Conservation (phyloP, 2,113 vertebrate species). For the Amphiprion ocellaris region DNA sequence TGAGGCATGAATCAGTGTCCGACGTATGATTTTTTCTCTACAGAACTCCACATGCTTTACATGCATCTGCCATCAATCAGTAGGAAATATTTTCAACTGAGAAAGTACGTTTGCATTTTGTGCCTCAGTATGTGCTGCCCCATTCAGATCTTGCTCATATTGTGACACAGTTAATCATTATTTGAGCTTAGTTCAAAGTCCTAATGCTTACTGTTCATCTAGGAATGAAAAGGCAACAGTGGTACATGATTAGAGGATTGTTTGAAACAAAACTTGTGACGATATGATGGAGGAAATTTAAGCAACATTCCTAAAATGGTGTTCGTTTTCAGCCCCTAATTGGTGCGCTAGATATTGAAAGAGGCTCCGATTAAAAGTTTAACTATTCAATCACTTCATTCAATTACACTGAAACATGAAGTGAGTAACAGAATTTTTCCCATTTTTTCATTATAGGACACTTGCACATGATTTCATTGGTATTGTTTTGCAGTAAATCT, state of each 20-base stretch:
- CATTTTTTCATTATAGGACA: not conserved
- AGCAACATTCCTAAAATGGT: not conserved
- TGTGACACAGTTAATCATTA: slow-evolving; percentile 70
- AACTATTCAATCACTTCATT: slow-evolving; percentile 3
- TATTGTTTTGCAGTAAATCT: no score
- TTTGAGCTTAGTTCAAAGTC: slow-evolving; percentile 71
- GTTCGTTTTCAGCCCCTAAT: no score
- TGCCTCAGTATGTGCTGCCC: slow-evolving; percentile 21
- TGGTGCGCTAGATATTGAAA: no score
- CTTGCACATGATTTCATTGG: not conserved
- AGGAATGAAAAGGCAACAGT: slow-evolving; percentile 36
- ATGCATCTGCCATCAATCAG: slow-evolving; percentile 28
- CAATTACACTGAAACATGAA: not conserved
- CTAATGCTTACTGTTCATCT: slow-evolving; percentile 28
- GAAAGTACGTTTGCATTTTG: slow-evolving; percentile 38
- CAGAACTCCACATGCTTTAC: not conserved
- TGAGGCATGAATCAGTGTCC: slow-evolving; percentile 11
- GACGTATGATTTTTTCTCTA: not conserved
- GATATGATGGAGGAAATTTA: not conserved
- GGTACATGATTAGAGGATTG: not conserved
- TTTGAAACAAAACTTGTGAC: slow-evolving; percentile 13
- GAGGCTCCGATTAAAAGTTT: not conserved
- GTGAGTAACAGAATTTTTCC: not conserved
- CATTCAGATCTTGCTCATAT: not conserved
- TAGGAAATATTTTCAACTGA: slow-evolving; percentile 22